Base-by-base conservation (phyloP, 2,797 vertebrate genomes). In the Enteromius thamalakanensis region DNA sequence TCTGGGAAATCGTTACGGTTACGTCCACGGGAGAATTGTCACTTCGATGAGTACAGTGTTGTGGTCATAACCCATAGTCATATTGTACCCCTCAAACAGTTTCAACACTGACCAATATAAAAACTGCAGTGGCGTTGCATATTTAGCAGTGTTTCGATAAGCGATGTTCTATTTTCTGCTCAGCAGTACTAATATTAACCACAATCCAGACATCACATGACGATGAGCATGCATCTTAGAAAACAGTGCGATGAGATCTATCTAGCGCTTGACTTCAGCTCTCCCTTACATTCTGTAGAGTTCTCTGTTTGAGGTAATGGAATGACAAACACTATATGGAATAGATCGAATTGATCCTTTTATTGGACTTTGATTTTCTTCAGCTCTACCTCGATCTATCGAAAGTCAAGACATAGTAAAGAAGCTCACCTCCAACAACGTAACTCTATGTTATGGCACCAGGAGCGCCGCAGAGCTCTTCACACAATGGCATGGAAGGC, bases 141-240 rank as follows among this genome's bases (percentile, higher is more conserved):
- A 58, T 34, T 79, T 40, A 32, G 84, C 72, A 23, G 83, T 40
- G 71, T 34, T 84, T 72, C 17, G 1, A n/a, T 58, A 45, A 70
- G 68, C 58, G 26, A 68, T 26, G 47, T 14, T 26, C n/a, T 76
- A 55, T 74, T 55, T 69, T 67, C 51, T 69, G 51, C n/a, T 53
- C 65, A 34, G 79, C 79, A 60, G 69, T 74, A 53, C 65, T 55
- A 83, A 83, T 47, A 67, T 55, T 70, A 76, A 60, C 58, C 72
- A 86, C 74, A 34, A 71, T 78, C 60, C 74, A 80, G 74, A 81
- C 84, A 75, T 62, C 74, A 81, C 76, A 42, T 71, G 69, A 85
- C 40, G 17, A 83, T 80, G 71, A 76, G 69, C 79, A 87, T 84
- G 82, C 82, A 82, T 67, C 60, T 79, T 75, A 68, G 42, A 21